Evolutionary conservation across 1,140 invertebrate species (phyloP).

Genomic region (Heliothis virescens): DNA sequence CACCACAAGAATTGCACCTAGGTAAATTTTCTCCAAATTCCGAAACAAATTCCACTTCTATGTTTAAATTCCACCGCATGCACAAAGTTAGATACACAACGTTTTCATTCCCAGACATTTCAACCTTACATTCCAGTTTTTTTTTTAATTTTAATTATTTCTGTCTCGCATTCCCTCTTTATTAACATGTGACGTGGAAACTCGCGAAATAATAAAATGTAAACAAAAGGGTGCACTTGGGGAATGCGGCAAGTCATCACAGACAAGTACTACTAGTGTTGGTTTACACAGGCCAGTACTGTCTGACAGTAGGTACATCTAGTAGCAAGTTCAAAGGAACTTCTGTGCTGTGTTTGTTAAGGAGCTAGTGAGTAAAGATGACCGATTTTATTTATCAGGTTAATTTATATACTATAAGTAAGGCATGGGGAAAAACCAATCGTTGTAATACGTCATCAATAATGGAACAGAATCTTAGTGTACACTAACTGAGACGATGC

Average conservation of each 20-base stretch:
- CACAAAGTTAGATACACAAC: not conserved
- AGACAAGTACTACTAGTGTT: conserved; percentile 10
- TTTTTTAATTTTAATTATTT: conserved; percentile 49
- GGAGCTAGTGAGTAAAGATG: too few relatives aligned
- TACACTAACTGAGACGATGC: too few relatives aligned
- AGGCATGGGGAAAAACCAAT: too few relatives aligned
- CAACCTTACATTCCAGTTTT: conserved; percentile 31
- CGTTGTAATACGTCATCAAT: too few relatives aligned
- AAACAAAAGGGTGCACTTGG: conserved; percentile 34
- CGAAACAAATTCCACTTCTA: too few relatives aligned
- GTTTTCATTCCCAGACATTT: conserved; percentile 40
- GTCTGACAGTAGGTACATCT: not conserved
- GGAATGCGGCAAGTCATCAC: conserved; percentile 8
- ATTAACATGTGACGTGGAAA: conserved; percentile 33
- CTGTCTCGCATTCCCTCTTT: conserved; percentile 23
- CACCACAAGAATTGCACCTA: too few relatives aligned
- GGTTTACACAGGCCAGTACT: conserved; percentile 5
- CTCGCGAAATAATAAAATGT: conserved; percentile 43
- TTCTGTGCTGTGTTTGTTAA: too few relatives aligned
- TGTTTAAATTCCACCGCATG: not conserved
- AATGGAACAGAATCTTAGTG: too few relatives aligned
- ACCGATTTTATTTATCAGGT: too few relatives aligned
- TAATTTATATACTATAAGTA: too few relatives aligned
- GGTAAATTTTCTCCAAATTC: too few relatives aligned
- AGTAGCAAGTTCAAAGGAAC: not conserved